Base-by-base conservation (phyloP, 2,113 vertebrate species). In the Pipra filicauda region DNA sequence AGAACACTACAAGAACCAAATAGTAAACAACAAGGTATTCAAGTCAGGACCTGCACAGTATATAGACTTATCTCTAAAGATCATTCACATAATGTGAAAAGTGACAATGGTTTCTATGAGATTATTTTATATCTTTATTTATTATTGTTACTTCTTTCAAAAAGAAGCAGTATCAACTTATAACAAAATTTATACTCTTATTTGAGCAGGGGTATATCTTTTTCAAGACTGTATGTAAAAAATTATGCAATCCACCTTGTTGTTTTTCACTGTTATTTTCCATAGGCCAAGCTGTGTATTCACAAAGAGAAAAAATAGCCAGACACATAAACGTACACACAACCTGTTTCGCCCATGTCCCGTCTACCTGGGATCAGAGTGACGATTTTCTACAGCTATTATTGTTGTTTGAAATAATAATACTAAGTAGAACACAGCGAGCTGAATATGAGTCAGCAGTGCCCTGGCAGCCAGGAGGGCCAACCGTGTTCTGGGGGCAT, bases 241-340 rank as follows among this genome's bases (percentile, higher is more conserved):
- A 30, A 12, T 4, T 0, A 24, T 19, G 17, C 62, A 15, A 52
- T 61, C 43, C n/a, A 48, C 15, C 18, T 72, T 26, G 15, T 27
- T 78, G 28, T 10, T 70, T 5, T 13, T 78, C 39, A 59, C 0
- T 3, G 5, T 33, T 69, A 69, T 91, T 86, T 72, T 70, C 61
- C 19, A 51, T 3, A 30, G 12, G 9, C 6, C 0, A 0, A 62
- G 3, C 15, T 43, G 18, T 49, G 9, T 19, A 35, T 51, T 48
- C 23, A 8, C 33, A 64, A 73, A 24, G n/a, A 59, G 13, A 78
- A 82, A 78, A 83, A 95, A 37, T 0, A 0, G 28, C 46, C 28
- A 35, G 6, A 62, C n/a, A 27, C 7, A 51, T 31, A 52, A 80
- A 44, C 7, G n/a, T 35, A 9, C 1, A 37, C 6, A 52, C 3